These are phyloP conservation scores for Delia radicum DNA, from an alignment of 1,140 invertebrate species.

Conservation along the genomic window DNA sequence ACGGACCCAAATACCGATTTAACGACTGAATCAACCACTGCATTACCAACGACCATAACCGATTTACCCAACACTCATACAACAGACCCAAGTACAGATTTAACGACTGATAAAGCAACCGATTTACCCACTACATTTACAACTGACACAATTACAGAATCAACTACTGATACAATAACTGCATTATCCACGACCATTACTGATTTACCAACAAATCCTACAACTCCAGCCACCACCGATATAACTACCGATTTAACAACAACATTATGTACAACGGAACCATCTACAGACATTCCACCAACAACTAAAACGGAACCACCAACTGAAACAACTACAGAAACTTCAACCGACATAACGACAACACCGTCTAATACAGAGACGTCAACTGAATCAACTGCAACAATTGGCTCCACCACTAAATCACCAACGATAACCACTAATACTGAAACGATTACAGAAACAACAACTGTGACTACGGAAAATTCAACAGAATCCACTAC, in stretches of 20 bases:
- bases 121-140: background rate
- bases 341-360: background rate
- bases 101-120: background rate
- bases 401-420: background rate
- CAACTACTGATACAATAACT: background rate
- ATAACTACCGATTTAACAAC: background rate
- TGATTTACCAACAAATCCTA: background rate
- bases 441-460: background rate
- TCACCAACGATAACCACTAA: background rate
- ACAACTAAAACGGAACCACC: background rate
- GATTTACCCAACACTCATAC: background rate
- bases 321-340: background rate
- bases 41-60: background rate
- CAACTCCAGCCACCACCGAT: background rate
- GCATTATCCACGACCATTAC: too few species aligned
- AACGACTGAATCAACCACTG: background rate
- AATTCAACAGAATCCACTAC: background rate
- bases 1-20: background rate
- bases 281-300: background rate
- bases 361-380: background rate
- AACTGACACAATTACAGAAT: background rate
- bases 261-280: background rate
- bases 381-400: background rate
- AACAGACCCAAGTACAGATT: background rate
- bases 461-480: background rate